phyloP scores from a whole-genome alignment of 2,113 vertebrate species.

The Corapipo altera region DNA sequence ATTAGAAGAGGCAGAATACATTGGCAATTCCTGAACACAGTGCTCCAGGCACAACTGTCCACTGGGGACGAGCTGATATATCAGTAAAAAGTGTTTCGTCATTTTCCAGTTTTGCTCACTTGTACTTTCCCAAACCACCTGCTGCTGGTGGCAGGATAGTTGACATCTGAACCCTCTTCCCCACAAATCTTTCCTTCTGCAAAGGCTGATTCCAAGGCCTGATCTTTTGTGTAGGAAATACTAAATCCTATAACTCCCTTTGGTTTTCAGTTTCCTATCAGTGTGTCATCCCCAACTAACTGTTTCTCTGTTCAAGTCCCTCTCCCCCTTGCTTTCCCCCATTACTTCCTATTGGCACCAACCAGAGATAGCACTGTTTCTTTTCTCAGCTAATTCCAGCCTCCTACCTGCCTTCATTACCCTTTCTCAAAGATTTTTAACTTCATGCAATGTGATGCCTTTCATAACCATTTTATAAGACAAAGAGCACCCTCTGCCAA shows the following conservation, averaged over 20 bases:
- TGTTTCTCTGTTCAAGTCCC: background rate
- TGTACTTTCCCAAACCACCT: background rate
- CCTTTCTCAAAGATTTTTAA: background rate
- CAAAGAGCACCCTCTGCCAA: constrained; percentile 1
- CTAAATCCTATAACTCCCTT: background rate
- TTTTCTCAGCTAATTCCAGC: background rate
- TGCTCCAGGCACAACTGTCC: background rate
- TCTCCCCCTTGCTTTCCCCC: background rate
- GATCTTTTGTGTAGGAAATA: background rate
- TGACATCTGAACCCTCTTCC: background rate
- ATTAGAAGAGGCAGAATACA: background rate
- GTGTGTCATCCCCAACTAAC: background rate
- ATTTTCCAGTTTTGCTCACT: background rate
- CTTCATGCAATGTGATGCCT: background rate
- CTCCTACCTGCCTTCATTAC: background rate
- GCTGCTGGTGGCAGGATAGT: background rate
- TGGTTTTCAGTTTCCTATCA: background rate
- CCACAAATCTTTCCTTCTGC: background rate
- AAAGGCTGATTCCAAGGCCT: background rate
- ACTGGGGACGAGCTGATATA: background rate
- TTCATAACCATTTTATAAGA: background rate
- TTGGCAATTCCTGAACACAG: background rate
- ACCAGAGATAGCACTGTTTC: background rate
- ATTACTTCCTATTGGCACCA: background rate
- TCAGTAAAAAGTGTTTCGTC: background rate